Conservation (phyloP, 1,140 invertebrate genomes). For the Elysia chlorotica region DNA sequence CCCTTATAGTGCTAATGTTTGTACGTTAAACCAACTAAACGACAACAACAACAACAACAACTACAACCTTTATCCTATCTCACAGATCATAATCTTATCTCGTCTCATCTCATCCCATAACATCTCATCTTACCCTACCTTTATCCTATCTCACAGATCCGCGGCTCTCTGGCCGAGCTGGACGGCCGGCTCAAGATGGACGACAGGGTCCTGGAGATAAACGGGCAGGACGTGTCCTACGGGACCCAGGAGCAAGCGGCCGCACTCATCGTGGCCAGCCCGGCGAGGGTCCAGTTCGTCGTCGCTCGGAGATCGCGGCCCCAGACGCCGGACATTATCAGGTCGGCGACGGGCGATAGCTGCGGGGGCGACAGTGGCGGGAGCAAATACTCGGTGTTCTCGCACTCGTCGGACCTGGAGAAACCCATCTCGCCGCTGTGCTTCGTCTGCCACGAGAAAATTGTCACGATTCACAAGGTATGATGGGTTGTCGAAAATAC, state of each 20-base stretch:
- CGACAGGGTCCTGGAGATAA: constrained; percentile 64
- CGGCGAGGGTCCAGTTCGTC: constrained; percentile 62
- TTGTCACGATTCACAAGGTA: constrained; percentile 62
- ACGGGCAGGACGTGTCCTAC: constrained; percentile 63
- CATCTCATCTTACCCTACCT: no score
- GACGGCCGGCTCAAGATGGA: constrained; percentile 57
- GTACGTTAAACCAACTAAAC: no score
- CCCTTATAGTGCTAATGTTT: no score
- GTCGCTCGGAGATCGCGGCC: constrained; percentile 59
- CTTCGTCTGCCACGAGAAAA: constrained; percentile 53
- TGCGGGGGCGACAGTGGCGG: constrained; percentile 28
- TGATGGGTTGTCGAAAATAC: no score
- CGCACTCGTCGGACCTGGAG: constrained; percentile 25
- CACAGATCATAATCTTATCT: no score
- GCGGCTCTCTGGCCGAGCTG: constrained; percentile 56
- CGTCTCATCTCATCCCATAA: no score
- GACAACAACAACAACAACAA: no score
- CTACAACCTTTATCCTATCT: no score
- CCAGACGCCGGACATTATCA: constrained; percentile 58
- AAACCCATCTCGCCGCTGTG: constrained; percentile 30
- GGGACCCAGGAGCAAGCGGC: constrained; percentile 64
- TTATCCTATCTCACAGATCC: no score
- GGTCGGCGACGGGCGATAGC: constrained; percentile 43
- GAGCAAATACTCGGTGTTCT: constrained; percentile 26
- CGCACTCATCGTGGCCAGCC: constrained; percentile 50